Evolutionary conservation across 2,113 vertebrate genomes (phyloP).

Genomic region (Mesitornis unicolor): DNA sequence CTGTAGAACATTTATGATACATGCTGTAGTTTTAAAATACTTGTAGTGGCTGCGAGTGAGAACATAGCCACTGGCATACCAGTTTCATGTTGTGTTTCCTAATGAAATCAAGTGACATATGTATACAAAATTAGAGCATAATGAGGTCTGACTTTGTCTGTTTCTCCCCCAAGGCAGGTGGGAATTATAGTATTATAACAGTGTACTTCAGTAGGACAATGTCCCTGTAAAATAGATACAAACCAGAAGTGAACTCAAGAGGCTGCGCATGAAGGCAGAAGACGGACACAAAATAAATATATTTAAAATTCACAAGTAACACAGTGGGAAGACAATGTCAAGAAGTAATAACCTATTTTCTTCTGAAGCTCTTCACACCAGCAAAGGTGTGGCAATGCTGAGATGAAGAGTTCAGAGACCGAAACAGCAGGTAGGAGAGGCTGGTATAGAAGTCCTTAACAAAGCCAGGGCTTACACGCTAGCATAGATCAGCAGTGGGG

Average conservation of each 20-base stretch:
- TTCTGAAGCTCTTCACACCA: background rate
- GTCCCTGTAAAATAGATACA: background rate
- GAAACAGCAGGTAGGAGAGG: background rate
- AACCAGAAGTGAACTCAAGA: background rate
- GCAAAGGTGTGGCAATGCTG: background rate
- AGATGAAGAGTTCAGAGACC: background rate
- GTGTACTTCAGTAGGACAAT: background rate
- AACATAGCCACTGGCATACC: background rate
- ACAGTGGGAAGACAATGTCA: background rate
- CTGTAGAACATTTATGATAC: background rate
- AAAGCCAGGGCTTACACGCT: background rate
- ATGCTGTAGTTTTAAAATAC: background rate
- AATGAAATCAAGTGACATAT: background rate
- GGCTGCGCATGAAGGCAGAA: background rate
- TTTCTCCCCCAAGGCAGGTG: background rate
- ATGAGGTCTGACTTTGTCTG: background rate
- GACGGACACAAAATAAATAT: background rate
- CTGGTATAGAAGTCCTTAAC: background rate
- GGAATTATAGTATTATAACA: background rate
- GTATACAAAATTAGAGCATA: background rate
- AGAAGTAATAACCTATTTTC: background rate
- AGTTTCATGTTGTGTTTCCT: background rate
- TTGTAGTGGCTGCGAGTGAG: background rate
- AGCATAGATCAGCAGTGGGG: background rate
- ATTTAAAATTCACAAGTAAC: background rate